Base-by-base conservation (phyloP, 2,888 invertebrate genomes). In the Congeria kusceri region DNA sequence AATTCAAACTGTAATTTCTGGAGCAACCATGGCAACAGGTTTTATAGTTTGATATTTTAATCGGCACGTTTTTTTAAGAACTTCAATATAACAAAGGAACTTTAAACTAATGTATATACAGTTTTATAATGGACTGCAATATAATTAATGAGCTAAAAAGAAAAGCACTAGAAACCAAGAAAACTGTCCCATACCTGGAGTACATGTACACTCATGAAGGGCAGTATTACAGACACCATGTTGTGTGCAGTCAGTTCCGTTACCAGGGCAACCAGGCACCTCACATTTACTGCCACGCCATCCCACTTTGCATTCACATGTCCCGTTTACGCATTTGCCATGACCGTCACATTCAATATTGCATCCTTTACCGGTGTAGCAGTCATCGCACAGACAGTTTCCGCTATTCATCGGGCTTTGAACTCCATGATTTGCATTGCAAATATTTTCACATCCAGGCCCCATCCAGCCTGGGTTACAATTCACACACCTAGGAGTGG, bases 241-340 rank as follows among this genome's bases (percentile, higher is more conserved):
- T 23, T 61, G 29, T 1, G 86, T 71, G 61, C 88, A 88, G 73
- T 88, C 87, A 13, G 83, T 59, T 20, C 49, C 68, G n/a, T 62
- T 62, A 1, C 89, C 89, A 25, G 89, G 87, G 64, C 89, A 89
- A 7, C 86, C 87, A 27, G 75, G 79, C 3, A 87, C 77, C 63
- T 89, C 88, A 80, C 89, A 89, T 49, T 81, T 79, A 7, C 81
- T 80, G 13, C 90, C 90, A 46, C 88, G 56, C 86, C 86, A 89
- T 2, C 79, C 84, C 4, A 77, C 77, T 65, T 87, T 80, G 77
- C 90, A 90, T 18, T 68, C 57, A 72, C 90, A 90, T 15, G 46
- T 27, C 15, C 64, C 73, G 18, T 70, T 80, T 29, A 47, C 44
- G 78, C 86, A 86, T 18, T 15, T 56, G 1, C 87, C 88, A 61